Conservation (phyloP, 1,140 invertebrate genomes). For the Cherax destructor region DNA sequence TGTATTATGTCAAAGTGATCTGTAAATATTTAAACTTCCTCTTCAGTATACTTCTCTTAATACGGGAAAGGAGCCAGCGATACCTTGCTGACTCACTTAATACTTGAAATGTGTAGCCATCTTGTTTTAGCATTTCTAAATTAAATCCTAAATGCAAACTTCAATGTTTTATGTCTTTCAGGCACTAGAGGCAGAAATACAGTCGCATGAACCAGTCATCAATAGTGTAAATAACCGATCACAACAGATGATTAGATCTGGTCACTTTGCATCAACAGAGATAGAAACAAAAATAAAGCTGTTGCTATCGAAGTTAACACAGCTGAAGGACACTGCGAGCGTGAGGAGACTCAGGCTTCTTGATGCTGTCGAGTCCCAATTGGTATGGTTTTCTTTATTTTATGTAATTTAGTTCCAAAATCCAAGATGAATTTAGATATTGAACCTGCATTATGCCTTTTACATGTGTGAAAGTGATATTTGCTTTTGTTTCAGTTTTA, state of each 20-base stretch:
- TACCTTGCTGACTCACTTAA: no score
- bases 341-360: slow-evolving; percentile 83
- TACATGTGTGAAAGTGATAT: not conserved
- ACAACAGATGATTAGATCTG: slow-evolving; percentile 86
- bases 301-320: slow-evolving; percentile 81
- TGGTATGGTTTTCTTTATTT: slow-evolving; percentile 77
- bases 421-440: not conserved
- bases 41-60: no score
- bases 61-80: no score
- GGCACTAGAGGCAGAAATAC: slow-evolving; percentile 88
- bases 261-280: slow-evolving; percentile 86
- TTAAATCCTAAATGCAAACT: not conserved
- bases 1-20: no score
- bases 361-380: slow-evolving; percentile 90
- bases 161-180: slow-evolving; percentile 75
- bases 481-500: slow-evolving; percentile 81
- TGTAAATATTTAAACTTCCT: no score
- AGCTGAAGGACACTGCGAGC: slow-evolving; percentile 84
- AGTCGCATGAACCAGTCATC: slow-evolving; percentile 88
- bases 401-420: not conserved
- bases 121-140: no score
- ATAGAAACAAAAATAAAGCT: slow-evolving; percentile 82
- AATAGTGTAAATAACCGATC: slow-evolving; percentile 83
- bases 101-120: no score
- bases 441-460: not conserved